Evolutionary conservation across 2,113 vertebrate species (phyloP).

Genomic region (Cyphomyrus discorhynchus): DNA sequence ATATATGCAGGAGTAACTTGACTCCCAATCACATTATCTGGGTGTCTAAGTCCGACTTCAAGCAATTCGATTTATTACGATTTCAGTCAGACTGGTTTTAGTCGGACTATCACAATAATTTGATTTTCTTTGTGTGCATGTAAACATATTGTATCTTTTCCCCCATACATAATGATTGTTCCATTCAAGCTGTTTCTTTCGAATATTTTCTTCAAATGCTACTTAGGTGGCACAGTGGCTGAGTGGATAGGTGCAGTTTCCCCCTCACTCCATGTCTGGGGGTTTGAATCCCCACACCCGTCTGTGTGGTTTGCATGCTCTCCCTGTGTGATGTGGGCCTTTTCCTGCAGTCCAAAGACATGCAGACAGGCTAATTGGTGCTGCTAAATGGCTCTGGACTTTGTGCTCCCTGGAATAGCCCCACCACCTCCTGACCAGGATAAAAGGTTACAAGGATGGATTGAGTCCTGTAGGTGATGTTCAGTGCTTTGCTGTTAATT

Average conservation of each 20-base stretch:
- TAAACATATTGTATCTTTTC: background rate
- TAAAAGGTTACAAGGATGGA: background rate
- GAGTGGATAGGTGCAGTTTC: background rate
- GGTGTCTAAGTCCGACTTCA: too few relatives aligned
- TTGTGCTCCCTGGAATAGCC: background rate
- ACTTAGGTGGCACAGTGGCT: background rate
- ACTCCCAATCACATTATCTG: too few relatives aligned
- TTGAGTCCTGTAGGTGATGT: background rate
- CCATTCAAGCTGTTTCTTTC: background rate
- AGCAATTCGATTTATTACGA: too few relatives aligned
- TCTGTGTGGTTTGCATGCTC: background rate
- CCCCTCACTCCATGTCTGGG: background rate
- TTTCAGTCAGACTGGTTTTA: too few relatives aligned
- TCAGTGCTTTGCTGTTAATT: background rate
- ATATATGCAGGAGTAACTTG: too few relatives aligned
- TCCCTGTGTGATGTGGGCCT: background rate
- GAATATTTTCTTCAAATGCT: background rate
- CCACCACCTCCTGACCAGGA: background rate
- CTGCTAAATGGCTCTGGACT: background rate
- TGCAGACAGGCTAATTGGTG: background rate
- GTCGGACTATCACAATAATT: too few relatives aligned
- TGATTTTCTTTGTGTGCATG: too few relatives aligned
- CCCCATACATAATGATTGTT: background rate
- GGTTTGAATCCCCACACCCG: background rate
- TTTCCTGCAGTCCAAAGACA: background rate